Base-by-base conservation (phyloP, 2,888 invertebrate species). In the Hyppa rectilinea region DNA sequence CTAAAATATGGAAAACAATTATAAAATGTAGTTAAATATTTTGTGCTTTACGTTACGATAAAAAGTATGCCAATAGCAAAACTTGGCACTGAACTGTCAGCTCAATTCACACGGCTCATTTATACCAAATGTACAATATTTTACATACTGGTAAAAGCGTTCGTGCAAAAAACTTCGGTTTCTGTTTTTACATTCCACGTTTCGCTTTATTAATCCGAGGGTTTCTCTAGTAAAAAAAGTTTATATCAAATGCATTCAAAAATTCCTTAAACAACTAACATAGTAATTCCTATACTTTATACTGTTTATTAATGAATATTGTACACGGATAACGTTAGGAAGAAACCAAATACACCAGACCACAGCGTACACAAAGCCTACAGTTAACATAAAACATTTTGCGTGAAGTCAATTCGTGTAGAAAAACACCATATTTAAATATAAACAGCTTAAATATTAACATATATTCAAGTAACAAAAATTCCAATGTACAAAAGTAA, bases 101-200 rank as follows among this genome's bases (percentile, higher is more conserved):
- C 95, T 95, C 95, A 92, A 92, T 89, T 92, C 95, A 95, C 95
- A 93, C 95, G 92, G 94, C 95, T 95, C 95, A 94, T 94, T 94
- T 95, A 95, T 92, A 94, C 95, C 95, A 94, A 95, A 95, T 95
- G 95, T 96, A 96, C 95, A 96, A 95, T 96, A 95, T 95, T 95
- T 94, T 96, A 96, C 95, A 96, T 93, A 92, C 93, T 94, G 94
- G 92, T 94, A 92, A 89, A 94, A 94, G 94, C 93, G 89, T 91
- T 92, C 92, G 94, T 95, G 95, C 95, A 92, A 92, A 92, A 93
- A 94, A 94, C 94, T 89, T 93, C 90, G 90, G 93, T 91, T 90
- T 92, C 93, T 90, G 92, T 93, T 94, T 93, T 93, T 93, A 94
- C 94, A 95, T 90, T 92, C 92, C 93, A 93, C 93, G 90, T 92